Base-by-base conservation (phyloP, 1,140 invertebrate species). In the Marisa cornuarietis region DNA sequence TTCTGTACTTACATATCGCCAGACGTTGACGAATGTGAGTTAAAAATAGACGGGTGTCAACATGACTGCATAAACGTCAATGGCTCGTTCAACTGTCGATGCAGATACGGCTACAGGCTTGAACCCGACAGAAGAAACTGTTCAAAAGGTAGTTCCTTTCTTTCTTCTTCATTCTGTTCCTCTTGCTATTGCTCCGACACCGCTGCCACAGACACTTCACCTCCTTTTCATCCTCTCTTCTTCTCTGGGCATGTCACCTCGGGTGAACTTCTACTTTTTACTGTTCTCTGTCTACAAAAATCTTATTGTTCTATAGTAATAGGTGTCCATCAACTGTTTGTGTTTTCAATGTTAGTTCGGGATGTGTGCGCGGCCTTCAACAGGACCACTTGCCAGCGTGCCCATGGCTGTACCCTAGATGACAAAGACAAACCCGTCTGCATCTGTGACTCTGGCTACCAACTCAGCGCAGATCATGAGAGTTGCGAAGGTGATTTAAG, bases 1-100 rank as follows among this genome's bases (percentile, higher is more conserved):
- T 11, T 58, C 16, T 11, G 2, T 58, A 9, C 22, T 1, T 75
- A 1, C 31, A 1, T 31, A 11, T 8, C 78, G 66, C 5, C 69
- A 90, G 90, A 91, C 81, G 82, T 90, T 9, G 86, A 91, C 76
- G 90, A 91, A 81, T 91, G 90, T 79, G 49, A 80, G 20, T 75
- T 73, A 20, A 80, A 81, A 14, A 86, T 84, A 73, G 85, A 83
- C 42, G 83, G 77, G 0, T 91, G 90, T 84, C 82, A 88, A 61
- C 90, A 91, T 54, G 83, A 82, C 31, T 86, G 85, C 73, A 51
- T 61, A 11, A 83, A 85, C 63, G 71, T 76, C 14, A 68, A 72
- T 26, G 83, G 85, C 1, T 78, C 71, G 10, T 86, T 82, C 74
- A 83, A 81, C 58, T 86, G 85, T 76, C 63, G 62, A 11, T 86